Evolutionary conservation across 2,113 vertebrate genomes (phyloP), one percentile per base, ranked within the genome.

Genomic region (Excalfactoria chinensis): DNA sequence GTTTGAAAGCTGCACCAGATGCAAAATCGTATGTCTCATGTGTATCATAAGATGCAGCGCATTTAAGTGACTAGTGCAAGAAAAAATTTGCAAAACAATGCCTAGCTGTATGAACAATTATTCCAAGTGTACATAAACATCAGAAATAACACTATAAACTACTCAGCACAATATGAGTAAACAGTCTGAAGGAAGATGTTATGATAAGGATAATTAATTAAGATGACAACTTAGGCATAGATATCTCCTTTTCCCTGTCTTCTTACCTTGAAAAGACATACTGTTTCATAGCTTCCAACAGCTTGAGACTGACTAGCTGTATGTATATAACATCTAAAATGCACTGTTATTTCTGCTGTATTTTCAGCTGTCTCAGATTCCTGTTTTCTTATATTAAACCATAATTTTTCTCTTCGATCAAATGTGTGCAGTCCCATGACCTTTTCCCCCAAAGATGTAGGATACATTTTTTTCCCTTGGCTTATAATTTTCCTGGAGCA

Each of bases 401-500:
- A 46, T 76, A 79, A 90, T 86, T 87, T 69, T 83, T 32, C 49
- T 89, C 71, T 21, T 51, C 19, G 66, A 67, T 70, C 37, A 75
- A 82, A 37, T 83, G 10, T 63, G 48, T 78, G 13, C 14, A 63
- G 62, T 70, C 43, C 5, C 9, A 35, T 83, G 59, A 89, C 41
- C 22, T 30, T 82, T 75, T 82, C 14, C 51, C 71, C 73, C 41
- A 48, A 32, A 89, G 19, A 79, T 13, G 25, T 23, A 66, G 28
- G 53, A 58, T 63, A 25, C 4, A 2, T 32, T 78, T 85, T 60
- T 66, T 75, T 34, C 18, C 53, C 55, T 59, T 43, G 68, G 66
- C 51, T 90, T 91, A 93, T 94, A 75, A 85, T 96, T 81, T 96
- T 96, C 91, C 85, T 95, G 90, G 76, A 93, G 88, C 40, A 94